Conservation (phyloP, 2,113 vertebrate species). For the Aldabrachelys gigantea region DNA sequence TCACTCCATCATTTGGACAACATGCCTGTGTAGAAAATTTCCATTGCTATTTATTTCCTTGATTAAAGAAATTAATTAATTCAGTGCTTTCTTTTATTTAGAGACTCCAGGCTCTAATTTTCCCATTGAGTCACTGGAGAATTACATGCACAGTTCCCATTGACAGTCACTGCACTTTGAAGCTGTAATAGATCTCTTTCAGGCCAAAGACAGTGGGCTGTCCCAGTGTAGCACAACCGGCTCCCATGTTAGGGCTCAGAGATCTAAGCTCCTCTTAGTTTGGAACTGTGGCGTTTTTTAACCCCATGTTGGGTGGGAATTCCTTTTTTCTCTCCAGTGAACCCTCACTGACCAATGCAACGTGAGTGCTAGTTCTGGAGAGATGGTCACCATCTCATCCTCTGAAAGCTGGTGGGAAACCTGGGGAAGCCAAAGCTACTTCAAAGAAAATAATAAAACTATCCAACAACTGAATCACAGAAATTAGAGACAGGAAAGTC, state of each 20-base stretch:
- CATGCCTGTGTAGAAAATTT: constrained; percentile 36
- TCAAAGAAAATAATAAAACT: not conserved
- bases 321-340: not conserved
- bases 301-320: not conserved
- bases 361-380: not conserved
- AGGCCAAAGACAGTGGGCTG: not conserved
- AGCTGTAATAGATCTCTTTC: not conserved
- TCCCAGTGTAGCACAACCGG: not conserved
- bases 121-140: not conserved
- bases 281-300: not conserved
- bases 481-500: not conserved
- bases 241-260: not conserved
- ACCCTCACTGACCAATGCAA: not conserved
- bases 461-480: not conserved
- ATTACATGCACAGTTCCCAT: not conserved
- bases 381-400: fast-evolving
- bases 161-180: not conserved
- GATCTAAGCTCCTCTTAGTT: not conserved
- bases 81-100: constrained; percentile 62
- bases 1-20: constrained; percentile 66
- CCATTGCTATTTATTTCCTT: constrained; percentile 23
- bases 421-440: not conserved
- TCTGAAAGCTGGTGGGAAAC: not conserved
- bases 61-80: constrained; percentile 67
- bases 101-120: constrained; percentile 21